A percentile compares a stretch with the other conserved stretches of the same genome.
Evolutionary conservation across 2,888 invertebrate genomes (phyloP).

Genomic region (Leuctra nigra): DNA sequence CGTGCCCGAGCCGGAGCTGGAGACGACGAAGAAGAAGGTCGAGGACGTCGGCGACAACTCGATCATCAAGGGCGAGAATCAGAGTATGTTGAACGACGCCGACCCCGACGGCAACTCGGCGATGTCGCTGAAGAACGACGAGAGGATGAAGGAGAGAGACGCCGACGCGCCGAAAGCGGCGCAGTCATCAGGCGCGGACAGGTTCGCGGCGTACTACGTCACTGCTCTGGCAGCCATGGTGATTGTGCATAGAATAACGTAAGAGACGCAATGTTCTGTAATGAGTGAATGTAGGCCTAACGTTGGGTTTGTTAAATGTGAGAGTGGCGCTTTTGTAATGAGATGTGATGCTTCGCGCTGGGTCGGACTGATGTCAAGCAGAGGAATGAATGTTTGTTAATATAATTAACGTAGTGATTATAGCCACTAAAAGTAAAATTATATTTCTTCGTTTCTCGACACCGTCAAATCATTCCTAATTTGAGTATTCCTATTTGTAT

Average conservation of each 20-base stretch:
- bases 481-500: constrained; percentile 14
- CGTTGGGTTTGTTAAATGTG: not conserved
- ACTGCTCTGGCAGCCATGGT: not conserved
- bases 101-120: constrained; percentile 34
- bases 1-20: constrained; percentile 34
- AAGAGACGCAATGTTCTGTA: not conserved
- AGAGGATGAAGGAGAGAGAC: constrained; percentile 34
- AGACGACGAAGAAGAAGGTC: constrained; percentile 30
- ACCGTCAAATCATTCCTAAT: constrained; percentile 15
- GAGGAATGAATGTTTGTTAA: constrained; percentile 2
- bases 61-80: constrained; percentile 40
- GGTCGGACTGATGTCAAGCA: not conserved
- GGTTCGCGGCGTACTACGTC: not conserved
- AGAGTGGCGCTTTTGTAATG: not conserved
- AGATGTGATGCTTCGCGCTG: not conserved
- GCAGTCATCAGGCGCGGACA: not conserved
- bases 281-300: not conserved
- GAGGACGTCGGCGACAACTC: constrained; percentile 30
- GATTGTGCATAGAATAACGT: constrained; percentile 16
- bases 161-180: constrained; percentile 25
- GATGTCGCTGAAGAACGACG: constrained; percentile 37
- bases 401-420: not conserved
- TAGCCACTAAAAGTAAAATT: not conserved
- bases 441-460: constrained; percentile 1
- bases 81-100: constrained; percentile 39